Conservation (phyloP, 1,140 invertebrate species). For the Drosophila arizonae region DNA sequence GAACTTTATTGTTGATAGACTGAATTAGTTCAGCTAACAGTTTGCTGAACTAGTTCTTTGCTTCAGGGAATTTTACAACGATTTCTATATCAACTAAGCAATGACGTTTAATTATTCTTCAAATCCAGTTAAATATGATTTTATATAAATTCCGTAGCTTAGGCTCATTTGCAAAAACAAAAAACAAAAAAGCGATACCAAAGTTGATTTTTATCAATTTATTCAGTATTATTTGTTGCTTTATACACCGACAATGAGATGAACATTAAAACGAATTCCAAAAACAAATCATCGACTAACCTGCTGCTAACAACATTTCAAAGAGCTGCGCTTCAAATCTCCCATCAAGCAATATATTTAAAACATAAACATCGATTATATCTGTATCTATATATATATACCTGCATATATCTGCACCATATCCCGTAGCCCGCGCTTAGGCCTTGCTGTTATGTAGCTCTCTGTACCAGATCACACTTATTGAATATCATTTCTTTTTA, state of each 20-base stretch:
- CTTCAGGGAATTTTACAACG: too few relatives aligned
- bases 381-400: too few relatives aligned
- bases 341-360: constrained; percentile 17
- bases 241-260: constrained; percentile 37
- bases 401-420: neutral
- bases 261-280: constrained; percentile 6
- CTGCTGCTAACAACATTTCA: constrained; percentile 24
- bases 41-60: too few relatives aligned
- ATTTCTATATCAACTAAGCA: neutral
- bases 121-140: neutral
- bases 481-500: neutral
- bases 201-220: constrained; percentile 69
- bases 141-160: neutral
- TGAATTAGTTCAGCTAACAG: too few relatives aligned
- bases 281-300: constrained; percentile 21
- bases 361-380: neutral
- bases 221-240: constrained; percentile 78
- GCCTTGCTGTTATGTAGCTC: constrained; percentile 16
- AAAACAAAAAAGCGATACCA: constrained; percentile 34
- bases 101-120: neutral
- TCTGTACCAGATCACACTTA: neutral
- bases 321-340: constrained; percentile 21
- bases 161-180: neutral
- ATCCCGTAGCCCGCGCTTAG: constrained; percentile 24
- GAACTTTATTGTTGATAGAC: too few relatives aligned